Evolutionary conservation across 2,797 vertebrate genomes (phyloP).

Genomic region (Antrozous pallidus): DNA sequence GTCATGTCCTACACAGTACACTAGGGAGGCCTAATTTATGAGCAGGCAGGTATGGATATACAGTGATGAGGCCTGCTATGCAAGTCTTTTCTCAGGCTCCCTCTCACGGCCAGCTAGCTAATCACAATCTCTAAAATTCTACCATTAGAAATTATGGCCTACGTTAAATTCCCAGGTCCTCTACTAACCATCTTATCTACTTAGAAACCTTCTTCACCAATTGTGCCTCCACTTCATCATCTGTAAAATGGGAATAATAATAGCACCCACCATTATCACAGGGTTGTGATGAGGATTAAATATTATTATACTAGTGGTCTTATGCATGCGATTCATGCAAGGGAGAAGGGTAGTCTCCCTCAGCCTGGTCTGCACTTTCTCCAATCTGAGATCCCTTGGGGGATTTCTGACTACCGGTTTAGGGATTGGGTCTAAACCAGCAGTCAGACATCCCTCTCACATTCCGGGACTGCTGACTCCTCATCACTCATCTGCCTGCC

Average conservation of each 20-base stretch:
- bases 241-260: constrained; percentile 2
- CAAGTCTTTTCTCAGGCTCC: background rate
- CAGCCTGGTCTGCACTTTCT: no score
- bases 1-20: background rate
- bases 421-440: no score
- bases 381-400: no score
- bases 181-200: background rate
- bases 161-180: background rate
- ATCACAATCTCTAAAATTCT: background rate
- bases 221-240: background rate
- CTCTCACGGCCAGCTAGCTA: background rate
- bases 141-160: background rate
- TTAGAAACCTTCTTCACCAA: background rate
- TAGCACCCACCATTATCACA: background rate
- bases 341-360: no score
- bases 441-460: no score
- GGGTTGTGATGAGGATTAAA: background rate
- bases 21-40: background rate
- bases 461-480: no score
- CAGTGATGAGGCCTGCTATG: background rate
- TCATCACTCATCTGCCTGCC: no score
- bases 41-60: background rate
- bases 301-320: background rate
- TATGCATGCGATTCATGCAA: no score
- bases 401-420: no score